phyloP scores from a whole-genome alignment of 2,888 invertebrate species.

The Abrostola tripartita region DNA sequence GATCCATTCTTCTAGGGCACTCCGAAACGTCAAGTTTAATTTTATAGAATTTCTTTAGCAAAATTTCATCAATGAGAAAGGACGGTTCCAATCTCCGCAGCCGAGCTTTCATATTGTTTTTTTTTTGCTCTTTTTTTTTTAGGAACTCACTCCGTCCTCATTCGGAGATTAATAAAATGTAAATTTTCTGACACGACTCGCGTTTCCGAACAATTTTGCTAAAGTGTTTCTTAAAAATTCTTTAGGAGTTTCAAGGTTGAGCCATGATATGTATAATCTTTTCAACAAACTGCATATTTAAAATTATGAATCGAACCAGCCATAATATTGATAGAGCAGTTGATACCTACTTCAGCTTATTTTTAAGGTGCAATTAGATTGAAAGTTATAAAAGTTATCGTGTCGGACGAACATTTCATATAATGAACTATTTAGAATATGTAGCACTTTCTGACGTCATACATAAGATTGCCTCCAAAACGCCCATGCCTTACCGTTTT shows the following conservation, averaged over 20 bases:
- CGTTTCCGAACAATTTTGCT: constrained; percentile 63
- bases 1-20: constrained; percentile 5
- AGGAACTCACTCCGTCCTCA: constrained; percentile 57
- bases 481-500: no score
- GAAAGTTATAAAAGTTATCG: no score
- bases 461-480: no score
- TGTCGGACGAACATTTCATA: no score
- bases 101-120: constrained; percentile 61
- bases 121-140: constrained; percentile 35
- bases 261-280: constrained; percentile 53
- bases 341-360: no score
- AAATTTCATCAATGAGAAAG: constrained; percentile 56
- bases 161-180: constrained; percentile 73
- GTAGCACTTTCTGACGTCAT: no score
- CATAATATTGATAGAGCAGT: no score
- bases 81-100: constrained; percentile 55
- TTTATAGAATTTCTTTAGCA: constrained; percentile 48
- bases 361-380: no score
- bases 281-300: constrained; percentile 57
- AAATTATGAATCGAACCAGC: constrained; percentile 11
- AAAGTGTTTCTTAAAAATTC: constrained; percentile 55
- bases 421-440: no score
- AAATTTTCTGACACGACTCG: constrained; percentile 65
- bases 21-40: constrained; percentile 48
- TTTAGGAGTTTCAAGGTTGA: constrained; percentile 38